These are phyloP conservation scores for Manis pentadactyla DNA, from an alignment of 2,797 vertebrate genomes.

Conservation along the genomic window DNA sequence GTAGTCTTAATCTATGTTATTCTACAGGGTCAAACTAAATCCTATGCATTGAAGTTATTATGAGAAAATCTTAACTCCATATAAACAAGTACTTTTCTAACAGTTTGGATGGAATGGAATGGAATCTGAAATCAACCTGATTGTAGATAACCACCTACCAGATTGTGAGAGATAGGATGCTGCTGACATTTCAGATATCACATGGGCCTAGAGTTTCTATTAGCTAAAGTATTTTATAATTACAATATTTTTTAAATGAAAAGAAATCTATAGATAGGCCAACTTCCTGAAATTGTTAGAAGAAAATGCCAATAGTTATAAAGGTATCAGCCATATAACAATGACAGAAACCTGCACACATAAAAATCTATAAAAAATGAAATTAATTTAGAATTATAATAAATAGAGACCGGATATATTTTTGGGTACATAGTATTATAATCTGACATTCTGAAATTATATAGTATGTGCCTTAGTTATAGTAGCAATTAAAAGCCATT, in stretches of 20 bases:
- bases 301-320: neutral
- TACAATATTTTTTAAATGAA: neutral
- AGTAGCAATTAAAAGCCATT: neutral
- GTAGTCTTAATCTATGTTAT: neutral
- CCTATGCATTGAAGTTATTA: neutral
- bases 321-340: neutral
- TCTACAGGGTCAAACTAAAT: neutral
- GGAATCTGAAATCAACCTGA: neutral
- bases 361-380: neutral
- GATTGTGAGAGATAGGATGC: neutral
- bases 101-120: neutral
- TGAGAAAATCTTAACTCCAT: neutral
- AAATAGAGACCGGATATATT: neutral
- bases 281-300: neutral
- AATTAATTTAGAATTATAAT: neutral
- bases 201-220: neutral
- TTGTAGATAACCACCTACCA: neutral
- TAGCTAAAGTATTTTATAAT: neutral
- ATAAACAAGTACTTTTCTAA: neutral
- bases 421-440: neutral
- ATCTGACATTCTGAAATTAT: neutral
- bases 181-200: neutral
- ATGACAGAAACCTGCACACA: neutral
- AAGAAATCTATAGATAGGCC: neutral
- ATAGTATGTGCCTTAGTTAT: neutral